Percentiles rank a stretch among this genome's conserved stretches.
Conservation (phyloP, 2,888 invertebrate genomes). For the Dicyrtoma fusca region DNA sequence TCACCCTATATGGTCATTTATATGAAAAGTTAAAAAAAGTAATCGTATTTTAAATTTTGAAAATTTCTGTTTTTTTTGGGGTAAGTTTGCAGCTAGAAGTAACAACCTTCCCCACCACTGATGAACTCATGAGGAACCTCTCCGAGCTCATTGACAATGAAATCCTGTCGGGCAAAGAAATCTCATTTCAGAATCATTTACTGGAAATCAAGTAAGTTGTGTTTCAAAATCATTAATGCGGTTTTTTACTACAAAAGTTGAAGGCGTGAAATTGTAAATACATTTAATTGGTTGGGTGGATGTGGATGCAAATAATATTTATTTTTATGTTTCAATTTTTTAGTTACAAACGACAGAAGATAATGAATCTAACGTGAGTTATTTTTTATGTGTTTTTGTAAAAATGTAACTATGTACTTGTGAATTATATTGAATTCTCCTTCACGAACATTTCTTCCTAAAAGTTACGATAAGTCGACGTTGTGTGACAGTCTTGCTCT, state of each 20-base stretch:
- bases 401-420: too few species aligned
- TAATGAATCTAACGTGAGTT: slow-evolving; percentile 62
- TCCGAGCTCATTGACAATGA: slow-evolving; percentile 47
- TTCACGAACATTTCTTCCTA: too few species aligned
- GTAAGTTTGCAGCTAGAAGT: slow-evolving; percentile 6
- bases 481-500: too few species aligned
- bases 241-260: neutral
- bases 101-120: slow-evolving; percentile 61
- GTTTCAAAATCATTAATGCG: neutral
- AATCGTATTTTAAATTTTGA: too few species aligned
- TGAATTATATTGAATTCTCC: too few species aligned
- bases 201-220: slow-evolving; percentile 60
- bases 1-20: too few species aligned
- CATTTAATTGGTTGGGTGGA: too few species aligned
- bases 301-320: too few species aligned
- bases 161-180: slow-evolving; percentile 54
- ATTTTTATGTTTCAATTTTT: too few species aligned
- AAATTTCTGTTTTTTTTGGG: neutral
- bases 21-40: too few species aligned
- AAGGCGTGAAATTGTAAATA: neutral
- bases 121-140: slow-evolving; percentile 58
- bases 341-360: slow-evolving; percentile 63
- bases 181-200: slow-evolving; percentile 58
- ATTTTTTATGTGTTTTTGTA: too few species aligned
- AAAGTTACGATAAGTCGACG: too few species aligned